Base-by-base conservation (phyloP, 2,888 invertebrate genomes). In the Drosophila meridiana region DNA sequence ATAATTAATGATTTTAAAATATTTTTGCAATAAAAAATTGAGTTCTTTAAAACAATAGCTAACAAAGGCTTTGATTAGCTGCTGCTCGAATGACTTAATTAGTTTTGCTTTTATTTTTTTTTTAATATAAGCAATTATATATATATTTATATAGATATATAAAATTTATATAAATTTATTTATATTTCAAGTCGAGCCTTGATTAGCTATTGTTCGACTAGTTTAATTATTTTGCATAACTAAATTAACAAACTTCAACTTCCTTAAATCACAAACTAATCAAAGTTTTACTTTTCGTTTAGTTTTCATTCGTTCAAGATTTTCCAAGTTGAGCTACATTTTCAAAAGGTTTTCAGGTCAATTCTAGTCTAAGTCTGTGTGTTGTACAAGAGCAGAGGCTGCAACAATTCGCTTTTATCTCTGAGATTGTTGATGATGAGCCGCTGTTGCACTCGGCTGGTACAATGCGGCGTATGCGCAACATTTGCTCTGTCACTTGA, bases 401-500 rank as follows among this genome's bases (percentile, higher is more conserved):
- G 71, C 72, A 62, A 48, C 38, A 32, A 34, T 32, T 36, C 13
- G 38, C 20, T 50, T 65, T 65, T 60, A 67, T 60, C 60, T 76
- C 8, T 11, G 20, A 56, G 56, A 58, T 58, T 45, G 58, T 36
- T 45, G 57, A 32, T 43, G 57, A 42, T 57, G 50, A 47, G 58
- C 45, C 65, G 78, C 50, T 47, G 79, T 78, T 78, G 76, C 63
- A 63, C 42, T 65, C 48, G 30, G 14, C 60, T 62, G 70, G 90
- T 60, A 88, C 84, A 89, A 85, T 88, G 89, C 78, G 83, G 75
- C 83, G 90, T 80, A 85, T 87, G 89, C 74, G 87, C 87, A 84
- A 84, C 87, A 71, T 87, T 69, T 89, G 85, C 88, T 83, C 90
- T 85, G 87, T 87, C 87, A 87, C 76, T 87, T 80, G 85, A 89